A percentile compares a stretch with the other conserved stretches of the same genome.
phyloP scores from a whole-genome alignment of 1,140 invertebrate species.

The Adelges cooleyi region DNA sequence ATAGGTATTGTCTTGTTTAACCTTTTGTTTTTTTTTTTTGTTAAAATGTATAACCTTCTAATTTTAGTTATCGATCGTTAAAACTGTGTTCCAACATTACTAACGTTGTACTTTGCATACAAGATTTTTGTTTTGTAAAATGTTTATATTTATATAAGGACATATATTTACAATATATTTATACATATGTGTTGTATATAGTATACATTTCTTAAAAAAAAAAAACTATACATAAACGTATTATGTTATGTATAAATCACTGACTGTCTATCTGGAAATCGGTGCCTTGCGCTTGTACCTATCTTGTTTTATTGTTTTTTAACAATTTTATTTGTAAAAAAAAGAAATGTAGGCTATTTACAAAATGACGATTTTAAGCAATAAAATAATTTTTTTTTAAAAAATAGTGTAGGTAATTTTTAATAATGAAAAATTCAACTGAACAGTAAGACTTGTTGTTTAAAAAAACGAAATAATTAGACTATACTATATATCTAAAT shows the following conservation, averaged over 20 bases:
- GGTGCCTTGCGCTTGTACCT: conserved; percentile 23
- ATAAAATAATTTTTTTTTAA: too few relatives aligned
- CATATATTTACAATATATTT: conserved; percentile 19
- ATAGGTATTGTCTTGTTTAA: conserved; percentile 29
- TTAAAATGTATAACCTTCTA: conserved; percentile 16
- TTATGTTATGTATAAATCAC: neutral
- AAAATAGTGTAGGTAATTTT: neutral
- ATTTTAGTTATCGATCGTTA: conserved; percentile 20
- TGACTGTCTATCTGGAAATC: conserved; percentile 23
- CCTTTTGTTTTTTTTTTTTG: conserved; percentile 24
- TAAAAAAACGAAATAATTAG: too few relatives aligned
- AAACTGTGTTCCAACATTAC: conserved; percentile 24
- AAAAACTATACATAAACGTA: too few relatives aligned
- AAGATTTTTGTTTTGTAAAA: conserved; percentile 25
- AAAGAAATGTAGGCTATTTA: conserved; percentile 24
- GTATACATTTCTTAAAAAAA: too few relatives aligned
- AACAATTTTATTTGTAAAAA: neutral
- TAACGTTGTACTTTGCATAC: conserved; percentile 25
- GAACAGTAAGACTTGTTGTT: conserved; percentile 21
- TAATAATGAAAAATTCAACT: neutral
- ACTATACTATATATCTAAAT: neutral
- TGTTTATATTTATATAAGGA: conserved; percentile 15
- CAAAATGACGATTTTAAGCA: neutral
- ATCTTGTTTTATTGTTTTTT: neutral
- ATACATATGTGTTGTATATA: conserved; percentile 1